Evolutionary conservation across 1,140 invertebrate species (phyloP), one percentile per base, ranked within the genome.

Genomic region (Caerostris extrusa): DNA sequence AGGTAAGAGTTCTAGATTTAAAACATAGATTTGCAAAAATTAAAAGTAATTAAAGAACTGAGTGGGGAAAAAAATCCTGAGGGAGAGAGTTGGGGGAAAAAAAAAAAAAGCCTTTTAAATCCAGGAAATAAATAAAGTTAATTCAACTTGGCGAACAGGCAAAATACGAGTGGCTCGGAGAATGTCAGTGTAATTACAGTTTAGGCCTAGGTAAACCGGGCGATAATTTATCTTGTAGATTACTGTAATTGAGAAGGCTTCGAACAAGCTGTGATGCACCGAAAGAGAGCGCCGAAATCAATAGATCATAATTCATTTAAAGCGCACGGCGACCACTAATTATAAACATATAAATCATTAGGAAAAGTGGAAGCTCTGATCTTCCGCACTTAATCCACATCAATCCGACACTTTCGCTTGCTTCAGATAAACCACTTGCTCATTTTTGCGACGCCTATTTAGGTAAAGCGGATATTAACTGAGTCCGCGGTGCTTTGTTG

Each of bases 71-170:
- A 94, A 90, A 93, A 57, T 3, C 14, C 55, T 17, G 7, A 17
- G 71, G 82, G 82, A 50, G 50, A 50, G 69, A 61, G 53, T 10
- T 71, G 85, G 64, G 6, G 53, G 6, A 17, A 67, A 71, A 92
- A 17, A 67, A 71, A 92, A 92, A 93, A 93, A 93, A 71, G 56
- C 50, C 19, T 89, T 88, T 67, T 69, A 94, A 94, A 94, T 94
- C 93, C 93, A 58, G 88, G 93, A 94, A 94, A 94, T 94, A 94
- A 94, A 94, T 94, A 94, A 94, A 94, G 93, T 90, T 90, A 94
- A 94, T 94, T 94, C 87, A 77, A 90, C 87, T 94, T 90, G 77
- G 83, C 50, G 69, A 81, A 69, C 82, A 34, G n/a, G 92, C 60
- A 87, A 93, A 93, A 88, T 82, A 88, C 92, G 87, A 88, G 92